Conservation (phyloP, 2,113 vertebrate species). For the Ctenomys sociabilis region DNA sequence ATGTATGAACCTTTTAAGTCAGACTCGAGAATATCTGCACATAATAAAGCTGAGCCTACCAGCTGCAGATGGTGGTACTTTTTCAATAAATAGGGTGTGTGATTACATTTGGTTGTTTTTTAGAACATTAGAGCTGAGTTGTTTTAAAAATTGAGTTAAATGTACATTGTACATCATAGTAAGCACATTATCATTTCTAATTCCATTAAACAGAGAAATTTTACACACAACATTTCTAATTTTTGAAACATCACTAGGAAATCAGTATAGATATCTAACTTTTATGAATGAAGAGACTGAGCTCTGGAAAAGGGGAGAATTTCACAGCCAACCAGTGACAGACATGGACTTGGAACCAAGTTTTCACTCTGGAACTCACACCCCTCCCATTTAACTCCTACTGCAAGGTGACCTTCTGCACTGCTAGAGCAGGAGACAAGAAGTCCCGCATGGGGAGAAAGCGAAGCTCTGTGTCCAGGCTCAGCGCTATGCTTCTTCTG, state of each 20-base stretch:
- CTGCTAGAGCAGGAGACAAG: not conserved
- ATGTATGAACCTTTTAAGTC: not conserved
- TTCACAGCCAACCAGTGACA: not conserved
- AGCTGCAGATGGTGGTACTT: not conserved
- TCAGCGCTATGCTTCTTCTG: not conserved
- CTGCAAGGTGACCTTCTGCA: not conserved
- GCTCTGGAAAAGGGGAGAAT: not conserved
- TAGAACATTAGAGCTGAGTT: not conserved
- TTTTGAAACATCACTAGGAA: not conserved
- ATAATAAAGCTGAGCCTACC: not conserved
- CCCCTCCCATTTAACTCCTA: not conserved
- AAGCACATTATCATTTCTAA: not conserved
- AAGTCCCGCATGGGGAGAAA: not conserved
- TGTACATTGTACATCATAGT: not conserved
- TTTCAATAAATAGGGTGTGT: not conserved
- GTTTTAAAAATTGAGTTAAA: conserved; percentile 28
- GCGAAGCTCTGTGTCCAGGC: not conserved
- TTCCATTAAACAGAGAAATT: not conserved
- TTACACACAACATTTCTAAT: not conserved
- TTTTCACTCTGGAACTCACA: not conserved
- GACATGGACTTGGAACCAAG: not conserved
- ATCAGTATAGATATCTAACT: not conserved
- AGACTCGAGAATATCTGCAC: not conserved
- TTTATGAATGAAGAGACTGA: not conserved
- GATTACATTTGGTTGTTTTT: not conserved